Evolutionary conservation across 1,140 invertebrate species (phyloP).

Genomic region (Latrodectus geometricus): DNA sequence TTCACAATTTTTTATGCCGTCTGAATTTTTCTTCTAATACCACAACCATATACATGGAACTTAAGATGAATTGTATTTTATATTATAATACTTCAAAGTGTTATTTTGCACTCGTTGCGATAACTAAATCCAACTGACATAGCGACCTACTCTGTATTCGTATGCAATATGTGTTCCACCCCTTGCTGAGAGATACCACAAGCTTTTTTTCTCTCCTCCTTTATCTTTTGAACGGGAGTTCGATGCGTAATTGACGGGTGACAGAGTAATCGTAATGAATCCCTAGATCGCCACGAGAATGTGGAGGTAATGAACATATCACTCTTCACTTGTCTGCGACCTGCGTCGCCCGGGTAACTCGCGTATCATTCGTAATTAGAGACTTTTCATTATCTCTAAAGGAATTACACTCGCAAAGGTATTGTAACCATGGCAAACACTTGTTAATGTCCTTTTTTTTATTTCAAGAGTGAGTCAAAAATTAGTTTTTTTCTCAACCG

Average conservation of each 20-base stretch:
- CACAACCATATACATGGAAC: too few relatives aligned
- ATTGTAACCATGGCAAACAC: slow-evolving; percentile 38
- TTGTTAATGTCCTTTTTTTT: slow-evolving; percentile 12
- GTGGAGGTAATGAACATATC: slow-evolving; percentile 22
- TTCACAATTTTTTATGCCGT: too few relatives aligned
- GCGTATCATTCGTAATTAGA: slow-evolving; percentile 23
- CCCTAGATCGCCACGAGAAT: slow-evolving; percentile 48
- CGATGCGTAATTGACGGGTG: slow-evolving; percentile 32
- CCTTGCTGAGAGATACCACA: neutral
- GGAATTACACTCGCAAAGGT: neutral
- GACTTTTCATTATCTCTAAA: slow-evolving; percentile 25
- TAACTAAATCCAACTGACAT: too few relatives aligned
- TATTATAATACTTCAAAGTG: too few relatives aligned
- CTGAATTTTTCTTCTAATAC: too few relatives aligned
- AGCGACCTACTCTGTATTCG: too few relatives aligned
- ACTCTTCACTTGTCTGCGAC: slow-evolving; percentile 55
- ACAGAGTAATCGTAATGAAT: slow-evolving; percentile 39
- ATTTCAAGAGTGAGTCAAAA: too few relatives aligned
- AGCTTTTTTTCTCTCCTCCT: slow-evolving; percentile 21
- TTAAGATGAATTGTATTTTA: too few relatives aligned
- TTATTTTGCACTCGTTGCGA: too few relatives aligned
- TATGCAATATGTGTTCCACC: slow-evolving; percentile 9
- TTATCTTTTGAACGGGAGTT: slow-evolving; percentile 28
- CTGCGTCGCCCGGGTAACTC: slow-evolving; percentile 51
- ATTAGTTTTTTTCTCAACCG: too few relatives aligned